Base-by-base conservation (phyloP, 2,113 vertebrate genomes). In the Podilymbus podiceps region DNA sequence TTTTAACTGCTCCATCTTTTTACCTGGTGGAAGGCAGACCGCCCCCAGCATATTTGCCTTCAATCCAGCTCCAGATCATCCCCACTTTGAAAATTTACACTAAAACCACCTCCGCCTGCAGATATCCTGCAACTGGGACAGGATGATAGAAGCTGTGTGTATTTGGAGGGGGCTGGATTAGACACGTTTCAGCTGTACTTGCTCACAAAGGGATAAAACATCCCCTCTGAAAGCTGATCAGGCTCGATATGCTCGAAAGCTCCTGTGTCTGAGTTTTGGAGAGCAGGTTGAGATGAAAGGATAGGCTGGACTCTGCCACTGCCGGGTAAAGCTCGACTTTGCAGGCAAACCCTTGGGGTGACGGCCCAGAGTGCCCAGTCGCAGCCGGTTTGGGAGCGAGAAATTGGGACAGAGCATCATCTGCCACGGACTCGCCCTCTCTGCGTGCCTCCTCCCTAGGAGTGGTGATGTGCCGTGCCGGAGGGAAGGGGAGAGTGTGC, bases 361-460 rank as follows among this genome's bases (percentile, higher is more conserved):
- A 38, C 2, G 8, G 6, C 15, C 4, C n/a, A 66, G 31, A 24
- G 8, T 31, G 22, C 12, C n/a, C 1, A 4, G 28, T 63, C 4
- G 6, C 33, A 75, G 33, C 25, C 19, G 52, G 8, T 68, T 56
- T 64, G 55, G 27, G 28, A 84, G n/a, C 8, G 21, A 59, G 18
- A 49, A 30, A 27, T 59, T 46, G 10, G 49, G 25, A 66, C 5
- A 63, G 31, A 40, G 25, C 58, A 55, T 42, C 58, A 53, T 44
- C 49, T 38, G 5, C 49, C 23, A 14, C 0, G 7, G 46, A 8
- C 49, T 81, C 11, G 5, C 40, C 33, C 42, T 83, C 50, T 83
- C 50, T 0, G 0, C 0, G 0, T 2, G 19, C 55, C 55, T 82
- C 47, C 52, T 87, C 52, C 66, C 69, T 44, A 4, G 53, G n/a